A percentile compares a stretch with the other conserved stretches of the same genome.
phyloP scores from a whole-genome alignment of 2,888 invertebrate species.

The Philhelius pedissequus region DNA sequence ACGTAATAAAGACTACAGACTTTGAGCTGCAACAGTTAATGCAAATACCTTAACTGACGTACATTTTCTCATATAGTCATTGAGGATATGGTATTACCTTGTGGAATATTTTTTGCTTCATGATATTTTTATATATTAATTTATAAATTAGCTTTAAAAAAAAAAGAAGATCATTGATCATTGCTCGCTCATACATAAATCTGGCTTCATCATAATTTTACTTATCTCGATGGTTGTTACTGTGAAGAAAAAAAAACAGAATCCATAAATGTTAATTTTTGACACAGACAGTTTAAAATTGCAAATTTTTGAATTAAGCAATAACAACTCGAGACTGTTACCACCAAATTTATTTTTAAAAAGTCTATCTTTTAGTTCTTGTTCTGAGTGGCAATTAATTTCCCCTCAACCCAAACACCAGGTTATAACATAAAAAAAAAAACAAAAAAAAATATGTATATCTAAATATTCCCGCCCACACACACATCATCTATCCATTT shows the following conservation, averaged over 20 bases:
- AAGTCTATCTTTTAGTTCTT: neutral
- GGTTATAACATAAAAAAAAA: conserved; percentile 2
- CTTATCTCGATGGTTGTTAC: neutral
- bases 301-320: too few relatives aligned
- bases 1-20: too few relatives aligned
- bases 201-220: neutral
- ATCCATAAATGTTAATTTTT: neutral
- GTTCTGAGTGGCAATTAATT: neutral
- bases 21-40: too few relatives aligned
- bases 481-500: conserved; percentile 33
- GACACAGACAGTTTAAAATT: neutral
- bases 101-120: neutral
- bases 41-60: too few relatives aligned
- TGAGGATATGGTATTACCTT: neutral
- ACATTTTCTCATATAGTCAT: too few relatives aligned
- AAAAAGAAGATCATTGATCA: neutral
- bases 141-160: neutral
- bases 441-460: neutral
- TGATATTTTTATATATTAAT: neutral
- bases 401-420: neutral
- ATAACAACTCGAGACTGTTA: too few relatives aligned
- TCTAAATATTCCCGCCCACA: conserved; percentile 43
- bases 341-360: too few relatives aligned
- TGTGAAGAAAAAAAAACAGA: neutral
- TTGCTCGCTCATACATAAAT: neutral